Conservation (phyloP, 1,140 invertebrate genomes). For the Neodiprion pinetum region DNA sequence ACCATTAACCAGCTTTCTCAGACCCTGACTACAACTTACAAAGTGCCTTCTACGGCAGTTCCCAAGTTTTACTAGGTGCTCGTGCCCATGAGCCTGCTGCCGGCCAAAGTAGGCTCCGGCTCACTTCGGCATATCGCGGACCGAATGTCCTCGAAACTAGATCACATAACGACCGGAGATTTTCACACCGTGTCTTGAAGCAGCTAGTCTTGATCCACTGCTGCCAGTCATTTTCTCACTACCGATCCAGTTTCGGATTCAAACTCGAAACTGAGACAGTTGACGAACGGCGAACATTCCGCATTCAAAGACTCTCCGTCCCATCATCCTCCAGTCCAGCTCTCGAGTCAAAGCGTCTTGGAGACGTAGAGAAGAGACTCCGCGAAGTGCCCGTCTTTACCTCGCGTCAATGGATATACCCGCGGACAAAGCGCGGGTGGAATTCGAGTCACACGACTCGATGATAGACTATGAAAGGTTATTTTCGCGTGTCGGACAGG, state of each 20-base stretch:
- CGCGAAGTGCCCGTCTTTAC: too few relatives aligned
- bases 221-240: not conserved
- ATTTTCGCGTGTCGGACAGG: too few relatives aligned
- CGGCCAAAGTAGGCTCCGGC: not conserved
- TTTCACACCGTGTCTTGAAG: too few relatives aligned
- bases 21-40: constrained; percentile 23
- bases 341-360: too few relatives aligned
- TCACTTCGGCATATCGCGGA: constrained; percentile 28
- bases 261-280: constrained; percentile 15
- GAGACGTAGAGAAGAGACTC: too few relatives aligned
- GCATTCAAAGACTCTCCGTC: constrained; percentile 7
- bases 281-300: constrained; percentile 20
- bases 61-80: constrained; percentile 31
- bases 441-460: too few relatives aligned
- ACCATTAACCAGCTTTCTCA: not conserved
- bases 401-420: too few relatives aligned
- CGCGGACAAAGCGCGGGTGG: too few relatives aligned
- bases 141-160: constrained; percentile 35
- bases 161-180: constrained; percentile 30
- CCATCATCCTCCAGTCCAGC: not conserved
- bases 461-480: too few relatives aligned
- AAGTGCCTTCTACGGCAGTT: constrained; percentile 32
- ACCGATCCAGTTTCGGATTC: constrained; percentile 6
- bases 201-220: constrained; percentile 12
- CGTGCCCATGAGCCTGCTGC: constrained; percentile 9